These are phyloP conservation scores for Aurelia sp. DNA, from an alignment of 30 jellyfish, hydroid and myxozoan genomes.

Conservation along the genomic window DNA sequence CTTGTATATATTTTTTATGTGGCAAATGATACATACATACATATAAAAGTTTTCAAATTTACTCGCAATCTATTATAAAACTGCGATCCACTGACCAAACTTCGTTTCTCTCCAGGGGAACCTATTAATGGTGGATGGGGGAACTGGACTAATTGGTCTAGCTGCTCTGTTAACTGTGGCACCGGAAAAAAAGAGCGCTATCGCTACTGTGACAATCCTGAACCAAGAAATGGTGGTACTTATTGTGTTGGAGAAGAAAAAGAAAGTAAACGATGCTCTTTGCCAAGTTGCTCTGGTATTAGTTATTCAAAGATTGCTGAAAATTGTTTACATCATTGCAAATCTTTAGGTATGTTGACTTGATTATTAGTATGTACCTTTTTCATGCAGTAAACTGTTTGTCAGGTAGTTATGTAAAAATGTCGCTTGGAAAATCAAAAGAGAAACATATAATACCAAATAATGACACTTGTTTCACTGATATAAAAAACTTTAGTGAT, in stretches of 20 bases:
- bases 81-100: no score
- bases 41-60: no score
- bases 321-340: conserved; percentile 28
- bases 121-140: conserved; percentile 51
- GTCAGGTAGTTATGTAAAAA: not conserved
- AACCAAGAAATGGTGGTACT: conserved; percentile 59
- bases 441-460: no score
- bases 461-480: no score
- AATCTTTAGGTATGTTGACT: conserved; percentile 9
- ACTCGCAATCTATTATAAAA: no score
- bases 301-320: conserved; percentile 26
- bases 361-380: not conserved
- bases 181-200: conserved; percentile 27
- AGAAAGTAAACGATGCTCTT: not conserved
- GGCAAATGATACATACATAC: no score
- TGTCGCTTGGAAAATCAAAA: no score
- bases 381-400: not conserved
- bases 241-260: conserved; percentile 19
- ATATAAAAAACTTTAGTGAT: no score
- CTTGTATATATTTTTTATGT: no score
- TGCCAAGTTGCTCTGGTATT: conserved; percentile 53
- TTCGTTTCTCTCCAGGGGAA: conserved; percentile 19
- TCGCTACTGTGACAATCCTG: conserved; percentile 70
- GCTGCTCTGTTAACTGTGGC: conserved; percentile 60
- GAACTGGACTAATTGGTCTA: conserved; percentile 48